phyloP scores from a whole-genome alignment of 2,113 vertebrate genomes.

The Notothenia coriiceps region DNA sequence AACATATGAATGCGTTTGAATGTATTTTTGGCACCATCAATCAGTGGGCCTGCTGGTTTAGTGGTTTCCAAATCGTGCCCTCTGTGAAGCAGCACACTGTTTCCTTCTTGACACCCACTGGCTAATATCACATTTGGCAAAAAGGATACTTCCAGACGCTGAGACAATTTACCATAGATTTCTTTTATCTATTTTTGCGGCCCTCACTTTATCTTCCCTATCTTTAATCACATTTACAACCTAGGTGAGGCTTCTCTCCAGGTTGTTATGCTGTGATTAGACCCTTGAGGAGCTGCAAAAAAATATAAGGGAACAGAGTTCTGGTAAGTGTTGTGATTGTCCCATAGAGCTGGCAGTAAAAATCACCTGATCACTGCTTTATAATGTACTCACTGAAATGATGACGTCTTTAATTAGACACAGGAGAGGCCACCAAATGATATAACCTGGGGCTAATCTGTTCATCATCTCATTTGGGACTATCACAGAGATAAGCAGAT shows the following conservation, averaged over 20 bases:
- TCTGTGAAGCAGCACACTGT: slow-evolving; percentile 42
- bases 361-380: slow-evolving; percentile 40
- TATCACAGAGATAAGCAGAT: slow-evolving; percentile 37
- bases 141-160: slow-evolving; percentile 37
- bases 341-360: slow-evolving; percentile 40
- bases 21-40: slow-evolving; percentile 66
- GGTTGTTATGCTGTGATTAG: slow-evolving; percentile 10
- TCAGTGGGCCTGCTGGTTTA: slow-evolving; percentile 59
- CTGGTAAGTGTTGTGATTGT: slow-evolving; percentile 45
- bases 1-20: slow-evolving; percentile 64
- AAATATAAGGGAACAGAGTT: slow-evolving; percentile 45
- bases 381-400: slow-evolving; percentile 39
- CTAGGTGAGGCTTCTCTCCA: slow-evolving; percentile 3
- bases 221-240: slow-evolving; percentile 57
- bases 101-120: slow-evolving; percentile 34
- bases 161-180: slow-evolving; percentile 33
- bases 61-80: slow-evolving; percentile 46
- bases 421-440: slow-evolving; percentile 60
- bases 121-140: slow-evolving; percentile 51
- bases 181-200: slow-evolving; percentile 48
- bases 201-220: slow-evolving; percentile 34
- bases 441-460: slow-evolving; percentile 48
- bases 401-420: slow-evolving; percentile 69
- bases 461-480: slow-evolving; percentile 40
- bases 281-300: slow-evolving; percentile 30